Evolutionary conservation across 2,797 vertebrate genomes (phyloP).

Genomic region (Vespertilio murinus): DNA sequence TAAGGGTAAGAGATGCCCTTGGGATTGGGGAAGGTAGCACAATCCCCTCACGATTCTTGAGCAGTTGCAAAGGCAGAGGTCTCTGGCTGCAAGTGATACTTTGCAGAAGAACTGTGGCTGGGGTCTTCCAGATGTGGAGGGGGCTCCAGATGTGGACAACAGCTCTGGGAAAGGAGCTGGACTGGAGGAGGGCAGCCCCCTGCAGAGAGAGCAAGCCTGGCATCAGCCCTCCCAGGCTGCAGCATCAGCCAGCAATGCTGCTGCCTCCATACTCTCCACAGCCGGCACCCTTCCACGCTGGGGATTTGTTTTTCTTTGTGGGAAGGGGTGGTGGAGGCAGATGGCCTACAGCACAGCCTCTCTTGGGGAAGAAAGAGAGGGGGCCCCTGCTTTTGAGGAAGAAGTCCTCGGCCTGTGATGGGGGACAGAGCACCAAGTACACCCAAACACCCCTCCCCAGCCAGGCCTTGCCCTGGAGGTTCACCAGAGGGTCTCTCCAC

Average conservation of each 20-base stretch:
- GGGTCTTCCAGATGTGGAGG: conserved; percentile 63
- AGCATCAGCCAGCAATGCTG: conserved; percentile 55
- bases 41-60: conserved; percentile 61
- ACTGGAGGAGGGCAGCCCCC: conserved; percentile 68
- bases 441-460: neutral
- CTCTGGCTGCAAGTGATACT: conserved; percentile 36
- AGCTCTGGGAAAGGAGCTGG: conserved; percentile 51
- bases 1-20: conserved; percentile 73
- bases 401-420: conserved; percentile 46
- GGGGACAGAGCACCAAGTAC: conserved; percentile 10
- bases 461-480: neutral
- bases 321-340: conserved; percentile 59
- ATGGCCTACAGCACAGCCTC: conserved; percentile 24
- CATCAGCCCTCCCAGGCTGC: conserved; percentile 74
- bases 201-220: conserved; percentile 73
- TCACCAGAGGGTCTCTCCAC: conserved; percentile 37
- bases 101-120: conserved; percentile 6
- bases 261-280: conserved; percentile 45
- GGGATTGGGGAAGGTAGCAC: conserved; percentile 44
- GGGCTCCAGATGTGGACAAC: conserved; percentile 60
- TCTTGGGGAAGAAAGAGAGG: neutral
- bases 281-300: conserved; percentile 52
- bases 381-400: conserved; percentile 36
- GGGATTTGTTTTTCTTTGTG: conserved; percentile 43
- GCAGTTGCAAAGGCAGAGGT: conserved; percentile 53